These are phyloP conservation scores for Rhea americana DNA, from an alignment of 2,113 vertebrate genomes.

Conservation along the genomic window DNA sequence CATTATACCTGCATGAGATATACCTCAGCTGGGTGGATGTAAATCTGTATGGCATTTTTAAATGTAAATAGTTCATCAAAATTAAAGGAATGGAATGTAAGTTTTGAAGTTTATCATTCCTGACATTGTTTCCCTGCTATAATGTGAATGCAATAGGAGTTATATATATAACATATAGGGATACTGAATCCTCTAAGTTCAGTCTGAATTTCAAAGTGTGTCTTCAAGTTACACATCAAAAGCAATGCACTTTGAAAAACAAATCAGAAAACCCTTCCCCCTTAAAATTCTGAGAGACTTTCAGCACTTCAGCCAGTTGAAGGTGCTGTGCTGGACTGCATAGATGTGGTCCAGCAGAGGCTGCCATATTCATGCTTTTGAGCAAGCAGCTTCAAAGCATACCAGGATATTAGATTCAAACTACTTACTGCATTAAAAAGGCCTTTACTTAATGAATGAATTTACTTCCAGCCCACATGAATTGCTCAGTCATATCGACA, in stretches of 20 bases:
- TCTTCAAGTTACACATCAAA: background rate
- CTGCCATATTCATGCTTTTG: background rate
- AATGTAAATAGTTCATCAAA: background rate
- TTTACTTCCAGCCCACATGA: background rate
- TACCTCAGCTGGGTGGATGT: background rate
- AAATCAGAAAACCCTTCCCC: background rate
- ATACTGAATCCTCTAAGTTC: background rate
- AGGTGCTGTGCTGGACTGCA: background rate
- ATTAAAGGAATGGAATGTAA: background rate
- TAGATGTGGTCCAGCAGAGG: background rate
- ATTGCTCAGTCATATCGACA: background rate
- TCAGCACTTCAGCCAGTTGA: background rate
- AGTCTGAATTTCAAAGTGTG: background rate
- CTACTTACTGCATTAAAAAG: background rate
- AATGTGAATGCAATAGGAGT: background rate
- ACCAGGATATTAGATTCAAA: background rate
- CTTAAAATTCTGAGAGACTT: background rate
- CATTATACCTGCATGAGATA: background rate
- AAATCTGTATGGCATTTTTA: background rate
- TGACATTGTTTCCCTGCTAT: background rate
- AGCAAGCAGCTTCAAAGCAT: background rate
- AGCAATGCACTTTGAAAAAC: background rate
- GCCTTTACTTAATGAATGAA: background rate
- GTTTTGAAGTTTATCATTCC: background rate
- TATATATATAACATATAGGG: background rate